Evolutionary conservation across 2,113 vertebrate genomes (phyloP).

Genomic region (Blennius ocellaris): DNA sequence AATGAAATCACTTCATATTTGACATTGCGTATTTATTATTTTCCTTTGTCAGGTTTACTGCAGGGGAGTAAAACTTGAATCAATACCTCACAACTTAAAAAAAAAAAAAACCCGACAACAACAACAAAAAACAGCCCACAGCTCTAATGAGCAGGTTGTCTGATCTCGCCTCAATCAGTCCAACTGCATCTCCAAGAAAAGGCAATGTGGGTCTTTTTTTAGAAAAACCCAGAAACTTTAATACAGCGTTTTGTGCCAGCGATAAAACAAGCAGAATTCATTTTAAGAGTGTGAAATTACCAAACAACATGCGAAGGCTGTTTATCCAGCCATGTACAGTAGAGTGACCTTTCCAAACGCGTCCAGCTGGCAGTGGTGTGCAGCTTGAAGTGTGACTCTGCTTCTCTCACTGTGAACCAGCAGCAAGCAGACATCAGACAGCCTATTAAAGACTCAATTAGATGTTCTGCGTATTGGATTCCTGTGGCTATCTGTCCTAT

Average conservation of each 20-base stretch:
- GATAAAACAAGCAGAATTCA: slow-evolving; percentile 10
- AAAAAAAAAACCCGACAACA: too few species aligned
- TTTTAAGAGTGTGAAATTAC: slow-evolving; percentile 28
- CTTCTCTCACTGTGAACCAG: slow-evolving; percentile 63
- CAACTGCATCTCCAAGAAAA: not conserved
- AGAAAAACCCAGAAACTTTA: not conserved
- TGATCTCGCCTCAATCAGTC: slow-evolving; percentile 2
- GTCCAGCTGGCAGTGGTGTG: slow-evolving; percentile 42
- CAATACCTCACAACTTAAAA: not conserved
- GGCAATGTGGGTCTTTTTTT: not conserved
- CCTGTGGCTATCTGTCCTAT: slow-evolving; percentile 73
- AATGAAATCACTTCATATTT: not conserved
- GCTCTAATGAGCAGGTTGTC: slow-evolving; percentile 21
- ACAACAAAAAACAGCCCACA: not conserved
- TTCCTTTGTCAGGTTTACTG: not conserved
- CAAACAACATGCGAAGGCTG: slow-evolving; percentile 23
- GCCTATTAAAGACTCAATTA: slow-evolving; percentile 78
- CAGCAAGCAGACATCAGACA: slow-evolving; percentile 68
- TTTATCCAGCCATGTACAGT: slow-evolving; percentile 15
- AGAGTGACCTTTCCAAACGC: slow-evolving; percentile 53
- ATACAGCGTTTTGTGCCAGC: not conserved
- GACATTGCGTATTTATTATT: not conserved
- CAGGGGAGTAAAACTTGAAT: not conserved
- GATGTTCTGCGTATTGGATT: slow-evolving; percentile 67
- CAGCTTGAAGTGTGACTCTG: slow-evolving; percentile 57